Base-by-base conservation (phyloP, 2,113 vertebrate genomes). In the Variabilichromis moorii region DNA sequence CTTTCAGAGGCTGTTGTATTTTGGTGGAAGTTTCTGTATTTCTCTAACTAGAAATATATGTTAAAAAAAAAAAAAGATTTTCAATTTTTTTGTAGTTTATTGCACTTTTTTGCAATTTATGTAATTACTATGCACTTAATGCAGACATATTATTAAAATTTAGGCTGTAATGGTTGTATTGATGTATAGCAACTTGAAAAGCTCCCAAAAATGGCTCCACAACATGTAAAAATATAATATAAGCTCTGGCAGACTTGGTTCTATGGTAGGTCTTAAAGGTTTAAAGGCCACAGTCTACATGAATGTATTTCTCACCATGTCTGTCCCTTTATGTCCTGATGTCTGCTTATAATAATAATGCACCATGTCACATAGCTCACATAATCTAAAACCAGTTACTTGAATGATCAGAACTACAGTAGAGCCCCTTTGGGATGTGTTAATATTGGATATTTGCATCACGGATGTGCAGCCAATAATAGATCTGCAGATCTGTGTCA, bases 61-160 rank as follows among this genome's bases (percentile, higher is more conserved):
- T 45, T 45, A 14, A 45, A 45, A 21, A 21, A 21, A 2, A 21
- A 21, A 21, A n/a, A n/a, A n/a, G 12, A 45, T 45, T 45, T 45
- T 45, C 6, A 14, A 45, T 14, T 45, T 45, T 45, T 45, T 45
- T 45, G 13, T 45, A 45, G 1, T 45, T 45, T 45, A 45, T 45
- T 45, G 42, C 1, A 45, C 42, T 14, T 45, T 45, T 45, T 45
- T 45, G 42, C 3, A 14, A 14, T 54, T 54, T 54, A 54, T 24
- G n/a, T 12, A 54, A 54, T 54, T 6, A 24, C n/a, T 45, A 14
- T 45, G 42, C 6, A 45, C 42, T 14, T 45, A 45, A 45, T 3
- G 42, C 42, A 45, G 0, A 0, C 12, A 42, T 42, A 14, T 42
- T 3, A 14, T 14, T 42, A 14, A 1, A 14, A 14, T 14, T 0